phyloP scores from a whole-genome alignment of 2,797 vertebrate genomes.

The Coracias cyanogaster region DNA sequence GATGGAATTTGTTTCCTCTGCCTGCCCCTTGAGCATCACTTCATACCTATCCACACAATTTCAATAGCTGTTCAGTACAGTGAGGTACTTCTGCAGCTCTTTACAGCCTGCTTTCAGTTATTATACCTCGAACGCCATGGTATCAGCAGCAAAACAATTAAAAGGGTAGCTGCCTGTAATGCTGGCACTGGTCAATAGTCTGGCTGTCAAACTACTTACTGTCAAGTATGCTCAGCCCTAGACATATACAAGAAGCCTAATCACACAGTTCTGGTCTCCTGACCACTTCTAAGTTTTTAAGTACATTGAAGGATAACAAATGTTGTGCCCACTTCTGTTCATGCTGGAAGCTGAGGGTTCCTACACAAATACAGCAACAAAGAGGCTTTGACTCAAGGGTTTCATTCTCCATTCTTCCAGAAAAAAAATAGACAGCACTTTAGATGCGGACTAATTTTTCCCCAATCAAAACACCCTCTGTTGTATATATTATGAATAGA shows the following conservation, averaged over 20 bases:
- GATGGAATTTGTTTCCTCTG: neutral
- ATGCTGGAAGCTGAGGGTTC: neutral
- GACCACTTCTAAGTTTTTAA: neutral
- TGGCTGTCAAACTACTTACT: neutral
- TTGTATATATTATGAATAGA: neutral
- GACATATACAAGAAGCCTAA: neutral
- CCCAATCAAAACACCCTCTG: neutral
- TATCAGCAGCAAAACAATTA: neutral
- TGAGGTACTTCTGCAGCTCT: neutral
- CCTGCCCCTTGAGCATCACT: neutral
- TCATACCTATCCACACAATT: neutral
- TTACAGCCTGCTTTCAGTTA: neutral
- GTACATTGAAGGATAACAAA: neutral
- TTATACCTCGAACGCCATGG: rapidly evolving
- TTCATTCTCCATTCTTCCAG: neutral
- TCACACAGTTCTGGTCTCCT: neutral
- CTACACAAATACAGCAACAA: neutral
- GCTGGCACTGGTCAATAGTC: neutral
- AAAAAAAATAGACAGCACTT: neutral
- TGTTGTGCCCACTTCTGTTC: neutral
- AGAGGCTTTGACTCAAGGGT: neutral
- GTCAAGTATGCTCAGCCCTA: neutral
- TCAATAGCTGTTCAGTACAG: neutral
- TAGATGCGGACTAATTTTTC: neutral
- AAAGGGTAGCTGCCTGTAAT: neutral